A percentile compares a stretch with the other conserved stretches of the same genome.
These are phyloP conservation scores for Cebidichthys violaceus DNA, from an alignment of 2,113 vertebrate species.

Conservation along the genomic window DNA sequence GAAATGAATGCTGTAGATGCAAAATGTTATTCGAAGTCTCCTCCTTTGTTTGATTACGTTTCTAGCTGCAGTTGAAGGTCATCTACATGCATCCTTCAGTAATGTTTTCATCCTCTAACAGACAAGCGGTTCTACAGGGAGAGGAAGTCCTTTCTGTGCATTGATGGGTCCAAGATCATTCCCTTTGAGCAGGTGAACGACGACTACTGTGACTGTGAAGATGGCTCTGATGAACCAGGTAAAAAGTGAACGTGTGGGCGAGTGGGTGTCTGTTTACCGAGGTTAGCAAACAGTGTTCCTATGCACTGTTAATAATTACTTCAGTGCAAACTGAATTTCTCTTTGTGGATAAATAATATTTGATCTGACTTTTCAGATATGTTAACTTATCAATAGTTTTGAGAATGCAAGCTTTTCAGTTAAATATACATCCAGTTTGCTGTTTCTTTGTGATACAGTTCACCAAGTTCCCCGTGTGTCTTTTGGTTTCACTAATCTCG, in stretches of 20 bases:
- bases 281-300: background rate
- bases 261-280: background rate
- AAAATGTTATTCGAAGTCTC: background rate
- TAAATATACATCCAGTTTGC: background rate
- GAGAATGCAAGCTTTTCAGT: background rate
- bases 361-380: background rate
- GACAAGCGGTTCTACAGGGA: constrained; percentile 83
- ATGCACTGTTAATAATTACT: background rate
- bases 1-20: background rate
- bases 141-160: constrained; percentile 79
- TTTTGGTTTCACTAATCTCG: background rate
- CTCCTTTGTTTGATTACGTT: background rate
- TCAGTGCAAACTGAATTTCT: background rate
- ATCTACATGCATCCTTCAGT: background rate
- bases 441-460: background rate
- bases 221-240: constrained; percentile 92
- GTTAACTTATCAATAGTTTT: too few species aligned
- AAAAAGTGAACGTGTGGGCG: background rate
- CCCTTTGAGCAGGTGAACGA: constrained; percentile 87
- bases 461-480: background rate
- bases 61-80: constrained; percentile 1
- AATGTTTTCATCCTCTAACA: constrained; percentile 40
- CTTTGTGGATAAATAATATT: background rate
- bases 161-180: constrained; percentile 81
- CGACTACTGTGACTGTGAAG: constrained; percentile 91